Percentiles rank a stretch among this genome's conserved stretches.
These are phyloP conservation scores for Lepus americanus DNA, from an alignment of 2,113 vertebrate species.

Conservation along the genomic window DNA sequence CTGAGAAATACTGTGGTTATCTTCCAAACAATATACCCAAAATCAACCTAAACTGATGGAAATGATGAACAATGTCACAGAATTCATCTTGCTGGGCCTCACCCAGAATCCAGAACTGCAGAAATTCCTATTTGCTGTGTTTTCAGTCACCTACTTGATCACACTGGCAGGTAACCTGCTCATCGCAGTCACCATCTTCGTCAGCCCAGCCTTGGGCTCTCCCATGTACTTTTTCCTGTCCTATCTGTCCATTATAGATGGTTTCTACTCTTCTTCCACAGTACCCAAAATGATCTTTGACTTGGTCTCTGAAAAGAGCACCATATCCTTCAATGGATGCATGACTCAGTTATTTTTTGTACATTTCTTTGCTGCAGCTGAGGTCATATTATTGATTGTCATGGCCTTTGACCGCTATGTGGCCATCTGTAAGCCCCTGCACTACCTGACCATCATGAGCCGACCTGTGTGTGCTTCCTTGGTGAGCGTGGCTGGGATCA, in stretches of 20 bases:
- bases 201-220: constrained; percentile 30
- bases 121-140: too few species aligned
- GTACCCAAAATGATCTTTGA: constrained; percentile 67
- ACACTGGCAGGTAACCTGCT: neutral
- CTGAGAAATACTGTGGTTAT: too few species aligned
- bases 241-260: constrained; percentile 43
- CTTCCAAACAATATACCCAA: too few species aligned
- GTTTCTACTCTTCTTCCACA: constrained; percentile 58
- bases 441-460: constrained; percentile 53
- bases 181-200: constrained; percentile 54
- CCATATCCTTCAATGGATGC: constrained; percentile 68
- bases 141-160: too few species aligned
- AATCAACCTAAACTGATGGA: too few species aligned
- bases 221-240: constrained; percentile 69
- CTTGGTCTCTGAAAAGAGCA: constrained; percentile 51
- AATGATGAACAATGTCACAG: too few species aligned
- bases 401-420: constrained; percentile 69
- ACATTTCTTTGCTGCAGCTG: constrained; percentile 46
- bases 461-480: neutral
- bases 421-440: constrained; percentile 72
- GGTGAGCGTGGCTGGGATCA: neutral
- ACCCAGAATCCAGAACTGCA: too few species aligned
- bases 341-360: constrained; percentile 71
- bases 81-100: too few species aligned
- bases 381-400: constrained; percentile 41